Base-by-base conservation (phyloP, 2,888 invertebrate species). In the Pristionchus exspectatus region DNA sequence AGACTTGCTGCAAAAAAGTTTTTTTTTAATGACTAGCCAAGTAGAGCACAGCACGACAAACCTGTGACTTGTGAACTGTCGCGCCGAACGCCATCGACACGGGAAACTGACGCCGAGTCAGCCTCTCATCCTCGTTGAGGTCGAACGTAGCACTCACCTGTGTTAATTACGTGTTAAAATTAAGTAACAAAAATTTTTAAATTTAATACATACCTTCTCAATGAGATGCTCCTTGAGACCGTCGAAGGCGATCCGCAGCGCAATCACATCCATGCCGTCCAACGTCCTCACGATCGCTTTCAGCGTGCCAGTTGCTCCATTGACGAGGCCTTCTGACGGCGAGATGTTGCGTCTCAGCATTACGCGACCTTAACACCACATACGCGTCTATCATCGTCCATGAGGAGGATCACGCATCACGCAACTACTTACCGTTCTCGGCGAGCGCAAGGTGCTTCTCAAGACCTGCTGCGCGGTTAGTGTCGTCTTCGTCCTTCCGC, bases 1-100 rank as follows among this genome's bases (percentile, higher is more conserved):
- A n/a, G n/a, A n/a, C n/a, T n/a, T n/a, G n/a, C n/a, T n/a, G n/a
- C n/a, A n/a, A n/a, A n/a, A n/a, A n/a, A n/a, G n/a, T n/a, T n/a
- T n/a, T n/a, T n/a, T n/a, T n/a, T n/a, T n/a, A n/a, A n/a, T n/a
- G n/a, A n/a, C n/a, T n/a, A 27, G 30, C n/a, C n/a, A n/a, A n/a
- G n/a, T n/a, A n/a, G n/a, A n/a, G n/a, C n/a, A n/a, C n/a, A n/a
- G n/a, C n/a, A 33, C 74, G 21, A 33, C 7, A 30, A 30, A 69
- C 85, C 59, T 91, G 90, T 5, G 77, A 63, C 59, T 91, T 91
- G 69, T 91, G 91, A 4, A 90, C 72, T 3, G 91, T 91, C 12
- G 89, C 89, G 1, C 83, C 91, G 63, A 89, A 91, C 0, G 91
- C 84, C 59, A 91, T 24, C 7, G 83, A 69, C 7, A 91, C 38